phyloP scores from a whole-genome alignment of 2,113 vertebrate species.

The Semnornis frantzii region DNA sequence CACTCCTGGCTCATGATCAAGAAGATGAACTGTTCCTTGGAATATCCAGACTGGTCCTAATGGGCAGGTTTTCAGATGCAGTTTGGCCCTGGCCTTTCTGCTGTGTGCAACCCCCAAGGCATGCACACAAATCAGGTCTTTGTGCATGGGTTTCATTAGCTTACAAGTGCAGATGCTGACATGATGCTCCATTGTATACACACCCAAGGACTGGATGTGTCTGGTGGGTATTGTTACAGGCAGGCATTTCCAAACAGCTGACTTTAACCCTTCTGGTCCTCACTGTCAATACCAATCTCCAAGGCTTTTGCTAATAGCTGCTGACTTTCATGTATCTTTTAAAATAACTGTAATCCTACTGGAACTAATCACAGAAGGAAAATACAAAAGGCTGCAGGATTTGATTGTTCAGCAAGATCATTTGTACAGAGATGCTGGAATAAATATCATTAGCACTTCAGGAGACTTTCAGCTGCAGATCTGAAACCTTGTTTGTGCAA shows the following conservation, averaged over 20 bases:
- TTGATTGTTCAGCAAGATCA: constrained; percentile 10
- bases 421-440: background rate
- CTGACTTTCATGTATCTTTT: constrained; percentile 24
- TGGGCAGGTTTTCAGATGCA: background rate
- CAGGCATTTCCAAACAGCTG: background rate
- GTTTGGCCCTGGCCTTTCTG: background rate
- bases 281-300: background rate
- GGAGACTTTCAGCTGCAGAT: background rate
- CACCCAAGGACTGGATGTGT: background rate
- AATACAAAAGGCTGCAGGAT: background rate
- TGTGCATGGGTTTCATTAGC: background rate
- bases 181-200: background rate
- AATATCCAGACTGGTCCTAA: background rate
- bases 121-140: background rate
- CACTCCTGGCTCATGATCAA: background rate
- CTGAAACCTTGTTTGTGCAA: background rate
- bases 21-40: background rate
- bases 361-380: background rate
- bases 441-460: constrained; percentile 7
- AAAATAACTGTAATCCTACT: constrained; percentile 2
- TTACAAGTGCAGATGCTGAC: background rate
- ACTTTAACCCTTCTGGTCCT: constrained; percentile 39
- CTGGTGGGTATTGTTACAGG: background rate
- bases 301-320: background rate
- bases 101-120: background rate